A percentile compares a stretch with the other conserved stretches of the same genome.
Evolutionary conservation across 2,797 vertebrate genomes (phyloP).

Genomic region (Toxotes lorentzi): DNA sequence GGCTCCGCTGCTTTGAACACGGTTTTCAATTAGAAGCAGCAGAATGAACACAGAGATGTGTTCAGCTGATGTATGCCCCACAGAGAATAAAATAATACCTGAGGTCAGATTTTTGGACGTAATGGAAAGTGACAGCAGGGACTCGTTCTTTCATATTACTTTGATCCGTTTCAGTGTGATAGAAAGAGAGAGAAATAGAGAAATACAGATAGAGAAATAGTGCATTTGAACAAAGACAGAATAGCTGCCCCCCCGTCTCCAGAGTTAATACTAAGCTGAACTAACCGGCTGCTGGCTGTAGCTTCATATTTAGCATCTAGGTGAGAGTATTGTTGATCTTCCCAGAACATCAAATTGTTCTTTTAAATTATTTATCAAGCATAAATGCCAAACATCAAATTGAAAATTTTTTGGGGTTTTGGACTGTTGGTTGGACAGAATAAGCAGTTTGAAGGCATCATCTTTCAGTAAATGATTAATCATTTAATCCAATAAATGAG

Average conservation of each 20-base stretch:
- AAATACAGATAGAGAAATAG: too few relatives aligned
- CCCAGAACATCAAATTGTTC: not conserved
- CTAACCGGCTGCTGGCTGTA: not conserved
- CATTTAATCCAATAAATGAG: not conserved
- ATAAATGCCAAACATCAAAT: not conserved
- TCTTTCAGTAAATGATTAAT: not conserved
- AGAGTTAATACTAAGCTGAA: not conserved
- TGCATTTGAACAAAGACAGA: not conserved
- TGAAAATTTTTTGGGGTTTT: not conserved
- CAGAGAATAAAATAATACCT: conserved; percentile 38
- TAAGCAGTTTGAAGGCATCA: not conserved
- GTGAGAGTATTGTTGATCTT: not conserved
- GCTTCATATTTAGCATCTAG: not conserved
- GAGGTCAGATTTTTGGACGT: conserved; percentile 36
- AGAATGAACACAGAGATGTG: conserved; percentile 48
- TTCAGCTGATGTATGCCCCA: conserved; percentile 33
- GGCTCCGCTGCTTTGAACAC: conserved; percentile 58
- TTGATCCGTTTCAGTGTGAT: conserved; percentile 46
- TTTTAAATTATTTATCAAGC: not conserved
- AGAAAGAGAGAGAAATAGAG: too few relatives aligned
- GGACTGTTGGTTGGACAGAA: not conserved
- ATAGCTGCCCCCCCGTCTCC: not conserved
- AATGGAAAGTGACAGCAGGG: conserved; percentile 48
- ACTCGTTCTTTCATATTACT: conserved; percentile 43
- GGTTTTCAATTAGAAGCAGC: conserved; percentile 68